Conservation (phyloP, 2,888 invertebrate genomes). For the Camptogramma bilineatum region DNA sequence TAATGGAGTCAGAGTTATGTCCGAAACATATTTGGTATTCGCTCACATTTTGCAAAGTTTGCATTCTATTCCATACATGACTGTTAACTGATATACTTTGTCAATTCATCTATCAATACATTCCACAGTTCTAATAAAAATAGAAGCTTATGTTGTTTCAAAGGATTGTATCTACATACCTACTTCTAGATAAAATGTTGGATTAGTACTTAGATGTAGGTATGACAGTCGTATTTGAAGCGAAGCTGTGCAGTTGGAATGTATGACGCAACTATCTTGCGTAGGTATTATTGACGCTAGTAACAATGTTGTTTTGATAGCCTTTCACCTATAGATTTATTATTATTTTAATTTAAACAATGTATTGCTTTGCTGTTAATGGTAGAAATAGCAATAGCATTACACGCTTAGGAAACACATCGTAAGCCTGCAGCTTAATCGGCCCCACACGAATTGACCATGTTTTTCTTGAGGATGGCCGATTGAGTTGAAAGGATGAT, state of each 20-base stretch:
- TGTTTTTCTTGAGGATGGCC: no score
- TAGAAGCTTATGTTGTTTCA: not conserved
- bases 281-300: not conserved
- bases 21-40: no score
- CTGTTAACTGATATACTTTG: not conserved
- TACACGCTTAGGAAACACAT: no score
- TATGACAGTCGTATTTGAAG: not conserved
- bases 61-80: no score
- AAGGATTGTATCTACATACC: not conserved
- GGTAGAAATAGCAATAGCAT: not conserved
- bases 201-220: not conserved
- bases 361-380: slow-evolving; percentile 1
- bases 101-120: not conserved
- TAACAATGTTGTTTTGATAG: slow-evolving; percentile 2
- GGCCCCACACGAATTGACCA: no score
- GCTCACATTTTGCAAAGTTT: no score
- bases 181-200: not conserved
- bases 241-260: not conserved
- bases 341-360: slow-evolving; percentile 14
- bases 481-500: no score
- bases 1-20: no score
- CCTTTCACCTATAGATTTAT: not conserved
- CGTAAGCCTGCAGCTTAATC: no score
- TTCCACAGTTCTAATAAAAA: not conserved
- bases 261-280: not conserved